These are phyloP conservation scores for Dasysyrphus tricinctus DNA, from an alignment of 2,888 invertebrate genomes.

Conservation along the genomic window DNA sequence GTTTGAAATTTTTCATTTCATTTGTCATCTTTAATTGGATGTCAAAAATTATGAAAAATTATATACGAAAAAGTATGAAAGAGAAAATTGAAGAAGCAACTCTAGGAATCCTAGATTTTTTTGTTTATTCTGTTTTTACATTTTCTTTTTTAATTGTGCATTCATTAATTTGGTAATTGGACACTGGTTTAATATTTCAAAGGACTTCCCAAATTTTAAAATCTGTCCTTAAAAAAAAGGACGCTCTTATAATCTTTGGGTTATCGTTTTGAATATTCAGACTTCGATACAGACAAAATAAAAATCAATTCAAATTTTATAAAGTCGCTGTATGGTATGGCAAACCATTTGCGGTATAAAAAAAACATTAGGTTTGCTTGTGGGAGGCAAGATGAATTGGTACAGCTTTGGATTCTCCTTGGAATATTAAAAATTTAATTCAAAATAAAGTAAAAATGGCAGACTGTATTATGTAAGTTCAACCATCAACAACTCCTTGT, in stretches of 20 bases:
- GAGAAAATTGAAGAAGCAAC: constrained; percentile 6
- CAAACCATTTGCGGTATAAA: too few relatives aligned
- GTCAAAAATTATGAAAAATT: constrained; percentile 51
- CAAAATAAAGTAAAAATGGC: not conserved
- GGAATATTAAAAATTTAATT: not conserved
- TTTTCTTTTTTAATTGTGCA: not conserved
- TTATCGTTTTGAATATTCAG: not conserved
- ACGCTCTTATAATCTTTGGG: not conserved
- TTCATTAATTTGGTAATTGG: not conserved
- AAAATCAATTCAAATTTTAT: not conserved
- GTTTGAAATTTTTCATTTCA: constrained; percentile 72
- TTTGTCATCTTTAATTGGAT: constrained; percentile 71
- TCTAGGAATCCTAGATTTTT: not conserved
- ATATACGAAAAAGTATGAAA: not conserved
- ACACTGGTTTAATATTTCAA: not conserved
- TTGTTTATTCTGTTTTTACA: not conserved
- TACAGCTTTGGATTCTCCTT: not conserved
- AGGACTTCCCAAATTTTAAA: not conserved
- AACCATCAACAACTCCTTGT: constrained; percentile 2
- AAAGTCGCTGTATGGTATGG: too few relatives aligned
- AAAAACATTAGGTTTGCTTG: not conserved
- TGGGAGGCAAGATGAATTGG: not conserved
- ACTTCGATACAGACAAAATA: not conserved
- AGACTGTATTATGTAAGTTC: constrained; percentile 14
- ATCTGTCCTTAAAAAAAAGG: not conserved